A percentile compares a stretch with the other conserved stretches of the same genome.
Conservation (phyloP, 1,140 invertebrate species). For the Pseudobourletiella spinata region DNA sequence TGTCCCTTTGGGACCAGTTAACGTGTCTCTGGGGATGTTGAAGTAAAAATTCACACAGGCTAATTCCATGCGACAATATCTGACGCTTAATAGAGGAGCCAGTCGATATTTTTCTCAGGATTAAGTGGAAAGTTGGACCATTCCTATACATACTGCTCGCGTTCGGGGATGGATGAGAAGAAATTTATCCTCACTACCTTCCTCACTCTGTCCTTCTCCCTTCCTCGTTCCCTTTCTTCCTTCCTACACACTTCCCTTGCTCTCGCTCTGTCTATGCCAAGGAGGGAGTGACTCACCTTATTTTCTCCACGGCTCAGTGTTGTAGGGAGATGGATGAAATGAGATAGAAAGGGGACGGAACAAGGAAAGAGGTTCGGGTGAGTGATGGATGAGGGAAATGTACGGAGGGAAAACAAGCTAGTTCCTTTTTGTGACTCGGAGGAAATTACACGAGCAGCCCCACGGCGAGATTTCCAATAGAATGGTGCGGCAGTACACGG, state of each 20-base stretch:
- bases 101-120: no score
- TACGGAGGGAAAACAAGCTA: neutral
- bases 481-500: neutral
- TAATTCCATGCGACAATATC: no score
- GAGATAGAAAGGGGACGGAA: slow-evolving; percentile 6
- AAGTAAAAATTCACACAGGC: no score
- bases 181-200: neutral
- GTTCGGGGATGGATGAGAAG: no score
- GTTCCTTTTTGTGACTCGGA: neutral
- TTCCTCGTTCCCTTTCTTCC: neutral
- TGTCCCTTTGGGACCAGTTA: no score
- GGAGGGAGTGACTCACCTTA: neutral
- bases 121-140: no score
- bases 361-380: neutral
- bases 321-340: slow-evolving; percentile 2
- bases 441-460: neutral
- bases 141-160: no score
- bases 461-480: neutral
- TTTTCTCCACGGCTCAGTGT: neutral
- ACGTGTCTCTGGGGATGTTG: no score
- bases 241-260: neutral
- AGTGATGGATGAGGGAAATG: neutral
- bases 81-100: no score
- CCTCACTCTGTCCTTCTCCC: neutral
- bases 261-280: neutral